Evolutionary conservation across 2,797 vertebrate genomes (phyloP), one percentile per base, ranked within the genome.

Genomic region (Falco columbarius): DNA sequence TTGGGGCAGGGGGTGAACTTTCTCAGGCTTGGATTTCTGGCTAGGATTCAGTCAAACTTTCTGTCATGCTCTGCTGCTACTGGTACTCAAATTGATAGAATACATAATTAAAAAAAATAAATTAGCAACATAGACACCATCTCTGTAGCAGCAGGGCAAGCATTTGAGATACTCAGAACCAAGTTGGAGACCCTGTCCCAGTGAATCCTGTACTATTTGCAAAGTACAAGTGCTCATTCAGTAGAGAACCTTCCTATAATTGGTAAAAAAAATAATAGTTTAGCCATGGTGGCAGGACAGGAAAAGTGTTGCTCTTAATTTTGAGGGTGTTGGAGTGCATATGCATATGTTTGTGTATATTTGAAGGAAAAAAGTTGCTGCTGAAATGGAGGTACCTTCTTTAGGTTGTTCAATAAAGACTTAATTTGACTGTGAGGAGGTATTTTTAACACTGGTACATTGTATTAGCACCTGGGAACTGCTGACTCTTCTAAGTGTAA

Each of bases 361-460:
- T 51, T 55, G 38, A 81, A 73, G 75, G 21, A 63, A 63, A 52
- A 40, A 22, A 67, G n/a, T 29, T 46, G 17, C 24, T 82, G 29
- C 44, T 94, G 49, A 89, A 83, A 73, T 32, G 68, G 70, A 77
- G 12, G 14, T 49, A 70, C 47, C 36, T 92, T 36, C 49, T 95
- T 80, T 49, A 94, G 62, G 55, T 91, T 74, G 26, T 85, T 89
- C 82, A 70, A 9, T 56, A 55, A 93, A 86, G 34, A 89, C 96
- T 96, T 97, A 52, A 61, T 77, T 92, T 94, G 83, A 88, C 65
- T 96, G 27, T 89, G 96, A 82, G 93, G 96, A 93, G 58, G 74
- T 97, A 97, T 98, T 98, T 98, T 98, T 97, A 98, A 97, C 90
- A 85, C 77, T 91, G 92, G 94, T 96, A 73, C 88, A 95, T 97